Evolutionary conservation across 2,113 vertebrate species (phyloP).

Genomic region (Ameiurus melas): DNA sequence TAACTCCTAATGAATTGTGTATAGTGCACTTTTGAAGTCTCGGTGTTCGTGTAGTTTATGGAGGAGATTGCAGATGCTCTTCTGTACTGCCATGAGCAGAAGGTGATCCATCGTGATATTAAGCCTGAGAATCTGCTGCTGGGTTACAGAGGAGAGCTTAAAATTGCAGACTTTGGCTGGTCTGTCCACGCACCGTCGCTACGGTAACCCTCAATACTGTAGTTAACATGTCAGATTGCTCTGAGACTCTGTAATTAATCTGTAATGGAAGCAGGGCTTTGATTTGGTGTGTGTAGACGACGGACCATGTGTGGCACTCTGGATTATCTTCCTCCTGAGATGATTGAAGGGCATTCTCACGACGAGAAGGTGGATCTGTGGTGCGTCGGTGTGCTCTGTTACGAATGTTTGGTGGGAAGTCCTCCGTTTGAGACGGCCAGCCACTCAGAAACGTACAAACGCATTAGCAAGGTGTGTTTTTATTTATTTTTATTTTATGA

Average conservation of each 20-base stretch:
- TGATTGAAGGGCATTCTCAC: constrained; percentile 86
- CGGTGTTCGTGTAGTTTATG: constrained; percentile 76
- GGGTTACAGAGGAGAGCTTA: constrained; percentile 86
- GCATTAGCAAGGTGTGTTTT: constrained; percentile 67
- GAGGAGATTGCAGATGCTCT: constrained; percentile 87
- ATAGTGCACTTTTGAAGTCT: background rate
- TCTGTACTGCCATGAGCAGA: constrained; percentile 83
- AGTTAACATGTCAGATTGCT: background rate
- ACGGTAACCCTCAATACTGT: constrained; percentile 69
- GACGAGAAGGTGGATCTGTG: constrained; percentile 91
- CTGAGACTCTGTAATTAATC: background rate
- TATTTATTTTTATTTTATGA: too few relatives aligned
- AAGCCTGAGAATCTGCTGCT: constrained; percentile 90
- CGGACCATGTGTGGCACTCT: constrained; percentile 90
- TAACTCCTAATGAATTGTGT: too few relatives aligned
- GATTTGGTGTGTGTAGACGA: constrained; percentile 67
- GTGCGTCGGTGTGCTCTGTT: constrained; percentile 88
- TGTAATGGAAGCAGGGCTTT: background rate
- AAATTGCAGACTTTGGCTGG: constrained; percentile 94
- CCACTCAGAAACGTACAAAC: constrained; percentile 81
- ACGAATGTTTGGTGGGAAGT: constrained; percentile 84
- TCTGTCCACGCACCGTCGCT: constrained; percentile 90
- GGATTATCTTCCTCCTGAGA: constrained; percentile 91
- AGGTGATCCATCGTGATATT: constrained; percentile 92
- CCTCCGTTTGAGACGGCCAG: constrained; percentile 85